phyloP scores from a whole-genome alignment of 2,113 vertebrate genomes.

The Pseudorectes ferrugineus region DNA sequence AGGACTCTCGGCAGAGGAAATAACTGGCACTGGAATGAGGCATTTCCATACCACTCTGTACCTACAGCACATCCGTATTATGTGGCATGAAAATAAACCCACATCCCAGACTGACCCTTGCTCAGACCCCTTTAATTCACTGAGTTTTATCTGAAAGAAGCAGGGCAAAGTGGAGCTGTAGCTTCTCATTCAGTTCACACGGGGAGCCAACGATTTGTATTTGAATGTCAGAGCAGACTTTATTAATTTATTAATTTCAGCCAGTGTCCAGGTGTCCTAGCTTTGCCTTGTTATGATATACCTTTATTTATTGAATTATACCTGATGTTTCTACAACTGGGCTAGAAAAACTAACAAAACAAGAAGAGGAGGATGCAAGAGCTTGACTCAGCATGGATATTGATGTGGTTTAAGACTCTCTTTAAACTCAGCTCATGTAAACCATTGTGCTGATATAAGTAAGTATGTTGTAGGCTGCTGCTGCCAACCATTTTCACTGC shows the following conservation, averaged over 20 bases:
- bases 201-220: not conserved
- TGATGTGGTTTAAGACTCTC: constrained; percentile 47
- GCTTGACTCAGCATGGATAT: constrained; percentile 10
- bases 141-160: not conserved
- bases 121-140: not conserved
- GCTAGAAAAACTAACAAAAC: not conserved
- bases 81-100: not conserved
- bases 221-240: not conserved
- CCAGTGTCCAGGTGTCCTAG: not conserved
- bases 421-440: constrained; percentile 36
- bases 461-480: not conserved
- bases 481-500: constrained; percentile 31
- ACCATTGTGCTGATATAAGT: constrained; percentile 51
- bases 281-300: not conserved
- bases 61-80: accelerated
- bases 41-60: not conserved
- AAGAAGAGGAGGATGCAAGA: not conserved
- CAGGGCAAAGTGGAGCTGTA: not conserved
- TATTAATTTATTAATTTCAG: not conserved
- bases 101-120: accelerated
- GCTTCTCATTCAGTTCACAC: not conserved
- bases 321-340: not conserved
- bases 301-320: not conserved
- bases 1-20: not conserved
- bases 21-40: not conserved